phyloP scores from a whole-genome alignment of 1,140 invertebrate species.

The Phymastichus coffea region DNA sequence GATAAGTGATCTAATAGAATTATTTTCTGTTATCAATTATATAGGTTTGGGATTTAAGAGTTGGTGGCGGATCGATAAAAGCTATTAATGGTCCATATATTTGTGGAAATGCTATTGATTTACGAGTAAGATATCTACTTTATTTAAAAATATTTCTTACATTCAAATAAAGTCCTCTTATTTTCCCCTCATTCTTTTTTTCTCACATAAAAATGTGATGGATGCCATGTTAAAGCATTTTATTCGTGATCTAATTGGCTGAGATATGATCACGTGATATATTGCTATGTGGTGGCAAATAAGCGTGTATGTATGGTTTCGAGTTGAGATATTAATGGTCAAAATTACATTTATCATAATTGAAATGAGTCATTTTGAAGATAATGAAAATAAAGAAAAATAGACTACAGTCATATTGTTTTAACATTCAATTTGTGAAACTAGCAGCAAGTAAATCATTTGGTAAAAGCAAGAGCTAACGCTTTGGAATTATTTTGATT shows the following conservation, averaged over 20 bases:
- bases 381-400: no score
- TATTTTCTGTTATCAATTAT: conserved; percentile 4
- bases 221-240: no score
- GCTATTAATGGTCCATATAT: conserved; percentile 44
- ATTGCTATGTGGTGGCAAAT: no score
- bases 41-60: conserved; percentile 46
- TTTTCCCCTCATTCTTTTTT: not conserved
- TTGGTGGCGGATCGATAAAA: conserved; percentile 32
- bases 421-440: no score
- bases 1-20: no score
- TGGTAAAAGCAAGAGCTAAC: no score
- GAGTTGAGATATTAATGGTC: not conserved
- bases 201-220: not conserved
- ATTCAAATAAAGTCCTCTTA: not conserved
- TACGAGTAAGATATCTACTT: conserved; percentile 32
- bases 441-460: no score
- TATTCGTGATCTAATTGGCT: no score
- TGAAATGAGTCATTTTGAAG: not conserved
- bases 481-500: no score
- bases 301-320: no score
- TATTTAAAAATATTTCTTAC: not conserved
- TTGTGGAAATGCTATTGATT: conserved; percentile 46
- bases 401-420: no score
- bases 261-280: no score
- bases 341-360: not conserved